These are phyloP conservation scores for Chondrilla cf. caribensis DNA, from an alignment of 37 sponge, comb jelly and placozoan genomes.

Conservation along the genomic window DNA sequence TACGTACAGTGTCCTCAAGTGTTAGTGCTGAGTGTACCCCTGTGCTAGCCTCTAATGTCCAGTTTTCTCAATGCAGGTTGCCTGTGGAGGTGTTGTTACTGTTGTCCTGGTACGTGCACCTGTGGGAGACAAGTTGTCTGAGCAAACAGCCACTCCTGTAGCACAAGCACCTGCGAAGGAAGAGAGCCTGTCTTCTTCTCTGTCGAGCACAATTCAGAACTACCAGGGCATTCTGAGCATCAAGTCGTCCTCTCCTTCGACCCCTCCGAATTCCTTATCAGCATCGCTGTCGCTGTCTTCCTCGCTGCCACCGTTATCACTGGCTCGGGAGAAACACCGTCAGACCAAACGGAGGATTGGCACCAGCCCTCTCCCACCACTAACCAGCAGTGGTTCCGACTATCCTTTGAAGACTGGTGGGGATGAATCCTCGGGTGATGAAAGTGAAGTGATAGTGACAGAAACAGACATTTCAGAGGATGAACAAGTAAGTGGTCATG, in stretches of 20 bases:
- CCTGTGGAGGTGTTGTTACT: neutral
- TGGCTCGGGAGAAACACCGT: neutral
- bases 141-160: neutral
- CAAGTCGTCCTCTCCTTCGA: neutral
- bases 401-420: neutral
- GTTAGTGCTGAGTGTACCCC: too few relatives aligned
- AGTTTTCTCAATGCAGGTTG: neutral
- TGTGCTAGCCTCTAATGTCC: too few relatives aligned
- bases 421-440: neutral
- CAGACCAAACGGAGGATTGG: neutral
- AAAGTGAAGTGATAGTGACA: conserved; percentile 8
- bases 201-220: neutral
- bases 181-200: neutral
- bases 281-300: neutral
- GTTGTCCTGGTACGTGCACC: neutral
- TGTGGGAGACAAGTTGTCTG: neutral
- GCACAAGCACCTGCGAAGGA: neutral
- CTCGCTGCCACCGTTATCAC: neutral
- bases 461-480: conserved; percentile 10
- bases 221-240: neutral
- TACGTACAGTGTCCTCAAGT: too few relatives aligned
- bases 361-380: neutral
- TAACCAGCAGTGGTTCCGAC: too few relatives aligned
- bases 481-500: neutral
- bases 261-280: neutral